A percentile compares a stretch with the other conserved stretches of the same genome.
Evolutionary conservation across 2,113 vertebrate species (phyloP).

Genomic region (Tenrec ecaudatus): DNA sequence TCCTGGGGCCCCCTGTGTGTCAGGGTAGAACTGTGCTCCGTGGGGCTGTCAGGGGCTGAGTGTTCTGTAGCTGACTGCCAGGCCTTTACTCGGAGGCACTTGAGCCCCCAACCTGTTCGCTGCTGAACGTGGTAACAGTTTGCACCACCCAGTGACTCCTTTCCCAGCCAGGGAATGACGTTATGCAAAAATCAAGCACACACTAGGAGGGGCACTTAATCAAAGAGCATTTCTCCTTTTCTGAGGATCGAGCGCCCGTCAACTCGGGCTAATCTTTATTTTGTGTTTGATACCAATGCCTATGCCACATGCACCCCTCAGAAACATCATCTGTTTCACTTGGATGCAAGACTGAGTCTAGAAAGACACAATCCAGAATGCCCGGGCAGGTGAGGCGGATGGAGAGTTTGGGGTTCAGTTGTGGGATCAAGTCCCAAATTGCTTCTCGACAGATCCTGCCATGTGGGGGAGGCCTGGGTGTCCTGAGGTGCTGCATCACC

Average conservation of each 20-base stretch:
- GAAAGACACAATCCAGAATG: background rate
- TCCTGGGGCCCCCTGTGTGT: background rate
- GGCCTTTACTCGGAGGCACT: background rate
- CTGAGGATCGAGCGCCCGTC: background rate
- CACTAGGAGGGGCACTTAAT: background rate
- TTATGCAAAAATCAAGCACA: background rate
- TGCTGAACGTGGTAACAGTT: no score
- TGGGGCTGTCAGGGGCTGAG: background rate
- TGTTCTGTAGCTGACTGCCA: background rate
- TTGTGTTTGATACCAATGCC: background rate
- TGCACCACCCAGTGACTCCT: background rate
- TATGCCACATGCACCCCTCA: slow-evolving; percentile 30
- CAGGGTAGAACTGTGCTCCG: background rate
- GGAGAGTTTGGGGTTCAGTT: no score
- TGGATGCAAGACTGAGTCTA: slow-evolving; percentile 10
- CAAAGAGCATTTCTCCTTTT: background rate
- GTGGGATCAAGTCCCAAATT: background rate
- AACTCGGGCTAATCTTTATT: background rate
- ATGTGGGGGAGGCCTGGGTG: background rate
- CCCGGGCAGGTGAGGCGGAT: background rate
- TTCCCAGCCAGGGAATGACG: background rate
- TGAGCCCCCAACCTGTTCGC: background rate
- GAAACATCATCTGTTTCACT: slow-evolving; percentile 10
- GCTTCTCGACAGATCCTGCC: background rate
- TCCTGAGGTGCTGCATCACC: background rate